Base-by-base conservation (phyloP, 2,888 invertebrate species). In the Plagodis pulveraria region DNA sequence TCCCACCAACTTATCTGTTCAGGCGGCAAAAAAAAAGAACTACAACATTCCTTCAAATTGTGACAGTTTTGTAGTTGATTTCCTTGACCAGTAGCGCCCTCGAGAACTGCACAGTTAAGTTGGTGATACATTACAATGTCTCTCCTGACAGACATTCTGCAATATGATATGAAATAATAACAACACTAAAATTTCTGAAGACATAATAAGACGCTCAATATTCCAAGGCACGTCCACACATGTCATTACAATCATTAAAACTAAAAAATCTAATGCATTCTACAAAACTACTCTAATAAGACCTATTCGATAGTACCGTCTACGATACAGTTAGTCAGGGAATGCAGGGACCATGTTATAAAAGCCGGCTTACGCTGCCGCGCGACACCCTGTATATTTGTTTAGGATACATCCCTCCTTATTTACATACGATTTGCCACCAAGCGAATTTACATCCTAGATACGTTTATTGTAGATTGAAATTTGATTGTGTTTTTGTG, bases 331-430 rank as follows among this genome's bases (percentile, higher is more conserved):
- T 54, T 62, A 63, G 56, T 56, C 56, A 10, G 63, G 55, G 62
- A 65, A 63, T 64, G 66, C 58, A 66, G 76, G 73, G 58, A 35
- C 69, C 83, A 77, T 73, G 74, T 79, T 76, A 80, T 66, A 74
- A 66, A 76, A 80, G 86, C 65, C 70, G 70, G 60, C 64, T 74
- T 71, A 76, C 75, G 76, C 85, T 83, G 74, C 84, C 76, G 80
- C 74, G 77, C 80, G 83, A 86, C 88, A 86, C 82, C 80, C 83
- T 77, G 85, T 85, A 80, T 88, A 86, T 91, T 91, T 91, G 78
- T 85, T 90, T 89, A 90, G 90, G 91, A 86, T 86, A 81, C 84
- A 84, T 80, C 86, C 86, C 84, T 82, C 76, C 74, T 75, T 84
- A 87, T 88, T 89, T 89, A 86, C 85, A 84, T 83, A 80, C 67